phyloP scores from a whole-genome alignment of 2,888 invertebrate genomes.

The Pollenia angustigena region DNA sequence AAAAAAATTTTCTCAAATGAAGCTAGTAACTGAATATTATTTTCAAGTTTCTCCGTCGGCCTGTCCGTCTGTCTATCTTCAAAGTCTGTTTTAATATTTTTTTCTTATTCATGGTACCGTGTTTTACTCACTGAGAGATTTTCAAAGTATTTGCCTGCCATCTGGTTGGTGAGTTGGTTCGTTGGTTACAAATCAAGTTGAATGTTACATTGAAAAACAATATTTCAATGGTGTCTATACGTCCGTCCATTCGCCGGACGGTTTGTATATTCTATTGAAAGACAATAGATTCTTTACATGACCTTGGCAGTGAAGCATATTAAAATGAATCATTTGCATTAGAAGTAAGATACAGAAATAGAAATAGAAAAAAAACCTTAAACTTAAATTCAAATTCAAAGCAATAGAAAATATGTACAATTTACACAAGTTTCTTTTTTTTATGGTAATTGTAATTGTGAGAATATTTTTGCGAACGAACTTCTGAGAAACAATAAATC shows the following conservation, averaged over 20 bases:
- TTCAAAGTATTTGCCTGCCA: constrained; percentile 34
- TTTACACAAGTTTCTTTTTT: constrained; percentile 56
- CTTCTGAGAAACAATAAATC: constrained; percentile 66
- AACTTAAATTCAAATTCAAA: constrained; percentile 43
- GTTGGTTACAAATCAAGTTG: constrained; percentile 56
- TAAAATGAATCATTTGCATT: constrained; percentile 62
- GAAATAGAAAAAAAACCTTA: constrained; percentile 15
- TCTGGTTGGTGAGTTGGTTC: constrained; percentile 17
- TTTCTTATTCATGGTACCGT: constrained; percentile 36
- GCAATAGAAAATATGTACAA: constrained; percentile 29
- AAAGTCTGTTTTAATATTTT: neutral
- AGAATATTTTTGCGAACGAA: constrained; percentile 47
- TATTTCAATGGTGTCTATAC: constrained; percentile 19
- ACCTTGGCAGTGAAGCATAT: constrained; percentile 72
- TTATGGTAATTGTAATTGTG: constrained; percentile 63
- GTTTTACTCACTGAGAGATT: constrained; percentile 28
- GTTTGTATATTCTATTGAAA: constrained; percentile 21
- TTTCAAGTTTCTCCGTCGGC: constrained; percentile 9
- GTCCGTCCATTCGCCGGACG: neutral
- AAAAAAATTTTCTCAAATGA: constrained; percentile 9
- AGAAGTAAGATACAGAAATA: neutral
- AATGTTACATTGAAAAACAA: constrained; percentile 56
- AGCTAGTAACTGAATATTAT: constrained; percentile 32
- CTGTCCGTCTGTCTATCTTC: too few relatives aligned
- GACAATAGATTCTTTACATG: constrained; percentile 65